phyloP scores from a whole-genome alignment of 92 coral and sea anemone species.

The Pocillopora meandrina region DNA sequence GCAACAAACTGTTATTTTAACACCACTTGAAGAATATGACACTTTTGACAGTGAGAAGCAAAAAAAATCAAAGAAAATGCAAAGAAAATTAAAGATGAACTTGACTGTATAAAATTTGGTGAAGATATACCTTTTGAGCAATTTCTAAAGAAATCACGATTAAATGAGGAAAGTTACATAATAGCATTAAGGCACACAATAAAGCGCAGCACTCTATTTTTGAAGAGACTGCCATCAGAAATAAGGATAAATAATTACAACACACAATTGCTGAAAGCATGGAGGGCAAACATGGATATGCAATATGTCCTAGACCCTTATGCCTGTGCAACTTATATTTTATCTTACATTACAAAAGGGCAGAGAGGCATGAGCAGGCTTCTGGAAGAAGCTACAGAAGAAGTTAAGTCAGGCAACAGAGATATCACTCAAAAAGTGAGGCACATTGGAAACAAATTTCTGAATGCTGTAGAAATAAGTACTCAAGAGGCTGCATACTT shows the following conservation, averaged over 20 bases:
- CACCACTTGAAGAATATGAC: conserved; percentile 30
- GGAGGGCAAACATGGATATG: conserved; percentile 57
- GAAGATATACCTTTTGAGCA: conserved; percentile 34
- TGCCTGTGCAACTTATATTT: conserved; percentile 18
- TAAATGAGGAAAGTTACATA: conserved; percentile 33
- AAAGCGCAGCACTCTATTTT: conserved; percentile 28
- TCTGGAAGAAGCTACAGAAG: conserved; percentile 61
- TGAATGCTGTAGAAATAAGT: conserved; percentile 76
- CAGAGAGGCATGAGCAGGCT: conserved; percentile 82
- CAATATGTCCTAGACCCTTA: conserved; percentile 59
- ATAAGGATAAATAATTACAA: conserved; percentile 30
- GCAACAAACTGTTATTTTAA: conserved; percentile 54
- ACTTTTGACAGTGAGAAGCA: conserved; percentile 25
- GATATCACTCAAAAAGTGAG: conserved; percentile 52
- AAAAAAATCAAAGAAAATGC: conserved; percentile 14
- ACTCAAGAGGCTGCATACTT: conserved; percentile 75
- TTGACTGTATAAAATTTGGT: conserved; percentile 27
- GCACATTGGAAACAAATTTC: conserved; percentile 73
- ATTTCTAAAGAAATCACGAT: conserved; percentile 9
- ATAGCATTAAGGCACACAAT: conserved; percentile 37
- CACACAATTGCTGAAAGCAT: conserved; percentile 32
- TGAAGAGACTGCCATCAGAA: conserved; percentile 45
- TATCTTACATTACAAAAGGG: conserved; percentile 67
- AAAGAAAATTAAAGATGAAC: conserved; percentile 19
- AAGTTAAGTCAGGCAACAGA: conserved; percentile 66